Percentiles rank a stretch among this genome's conserved stretches.
These are phyloP conservation scores for Chroicocephalus ridibundus DNA, from an alignment of 2,113 vertebrate genomes.

Conservation along the genomic window DNA sequence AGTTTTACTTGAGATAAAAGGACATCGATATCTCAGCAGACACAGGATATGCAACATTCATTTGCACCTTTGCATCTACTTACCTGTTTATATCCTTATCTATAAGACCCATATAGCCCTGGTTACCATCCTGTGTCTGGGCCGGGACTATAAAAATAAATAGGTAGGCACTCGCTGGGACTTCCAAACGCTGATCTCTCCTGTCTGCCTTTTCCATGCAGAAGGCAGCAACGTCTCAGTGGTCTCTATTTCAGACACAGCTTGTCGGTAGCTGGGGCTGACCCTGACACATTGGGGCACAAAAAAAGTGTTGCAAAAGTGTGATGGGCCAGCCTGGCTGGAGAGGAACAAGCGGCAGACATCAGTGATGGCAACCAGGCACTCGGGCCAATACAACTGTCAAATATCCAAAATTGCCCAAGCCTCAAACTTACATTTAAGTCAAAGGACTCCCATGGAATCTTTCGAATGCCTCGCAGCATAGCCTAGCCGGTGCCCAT, in stretches of 20 bases:
- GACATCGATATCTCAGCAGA: not conserved
- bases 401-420: not conserved
- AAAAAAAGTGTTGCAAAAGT: not conserved
- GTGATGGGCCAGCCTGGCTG: not conserved
- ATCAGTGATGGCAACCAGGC: not conserved
- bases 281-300: not conserved
- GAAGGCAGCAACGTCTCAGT: not conserved
- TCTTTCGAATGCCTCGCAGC: not conserved
- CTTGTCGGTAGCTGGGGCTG: not conserved
- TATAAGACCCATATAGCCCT: not conserved
- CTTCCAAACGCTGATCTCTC: not conserved
- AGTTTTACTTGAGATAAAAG: not conserved
- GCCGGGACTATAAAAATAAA: not conserved
- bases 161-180: not conserved
- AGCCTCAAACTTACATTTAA: not conserved
- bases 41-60: not conserved
- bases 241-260: not conserved
- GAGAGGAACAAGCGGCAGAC: not conserved
- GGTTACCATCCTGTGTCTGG: not conserved
- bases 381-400: not conserved
- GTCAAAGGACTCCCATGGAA: not conserved
- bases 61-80: not conserved
- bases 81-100: not conserved
- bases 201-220: not conserved
- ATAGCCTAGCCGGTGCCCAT: rapidly evolving